Evolutionary conservation across 2,797 vertebrate genomes (phyloP).

Genomic region (Hypotaenidia okinawae): DNA sequence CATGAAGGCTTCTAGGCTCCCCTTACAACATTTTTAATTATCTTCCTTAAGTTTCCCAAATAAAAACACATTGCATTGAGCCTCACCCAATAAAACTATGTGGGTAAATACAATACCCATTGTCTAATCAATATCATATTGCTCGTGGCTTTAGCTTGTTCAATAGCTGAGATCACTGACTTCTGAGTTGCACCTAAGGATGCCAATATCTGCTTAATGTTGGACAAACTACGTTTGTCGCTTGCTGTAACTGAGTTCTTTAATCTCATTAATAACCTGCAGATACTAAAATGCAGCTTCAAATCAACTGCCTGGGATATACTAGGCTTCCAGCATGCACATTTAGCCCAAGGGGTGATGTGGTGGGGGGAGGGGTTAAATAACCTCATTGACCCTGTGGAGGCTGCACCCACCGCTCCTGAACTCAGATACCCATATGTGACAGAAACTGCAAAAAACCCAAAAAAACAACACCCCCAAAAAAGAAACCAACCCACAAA

Average conservation of each 20-base stretch:
- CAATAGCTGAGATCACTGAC: constrained; percentile 72
- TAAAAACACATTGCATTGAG: constrained; percentile 53
- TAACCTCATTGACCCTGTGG: background rate
- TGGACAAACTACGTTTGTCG: constrained; percentile 70
- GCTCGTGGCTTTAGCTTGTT: constrained; percentile 72
- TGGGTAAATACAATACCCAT: constrained; percentile 69
- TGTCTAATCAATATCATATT: constrained; percentile 77
- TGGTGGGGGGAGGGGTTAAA: background rate
- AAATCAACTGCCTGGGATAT: background rate
- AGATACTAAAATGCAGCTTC: constrained; percentile 44
- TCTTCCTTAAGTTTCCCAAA: constrained; percentile 57
- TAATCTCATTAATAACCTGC: constrained; percentile 69
- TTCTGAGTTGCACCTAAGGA: constrained; percentile 63
- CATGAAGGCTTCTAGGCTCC: background rate
- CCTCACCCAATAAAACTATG: constrained; percentile 73
- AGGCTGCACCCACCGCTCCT: background rate
- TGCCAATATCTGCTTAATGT: constrained; percentile 75
- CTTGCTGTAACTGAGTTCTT: constrained; percentile 50
- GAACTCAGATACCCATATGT: background rate
- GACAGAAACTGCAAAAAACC: background rate
- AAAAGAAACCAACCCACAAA: too few relatives aligned
- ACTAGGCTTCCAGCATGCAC: background rate
- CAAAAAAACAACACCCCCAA: too few relatives aligned
- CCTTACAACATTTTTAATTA: constrained; percentile 55
- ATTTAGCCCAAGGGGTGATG: background rate